Conservation (phyloP, 2,888 invertebrate species). For the Scaptodrosophila latifasciaeformis region DNA sequence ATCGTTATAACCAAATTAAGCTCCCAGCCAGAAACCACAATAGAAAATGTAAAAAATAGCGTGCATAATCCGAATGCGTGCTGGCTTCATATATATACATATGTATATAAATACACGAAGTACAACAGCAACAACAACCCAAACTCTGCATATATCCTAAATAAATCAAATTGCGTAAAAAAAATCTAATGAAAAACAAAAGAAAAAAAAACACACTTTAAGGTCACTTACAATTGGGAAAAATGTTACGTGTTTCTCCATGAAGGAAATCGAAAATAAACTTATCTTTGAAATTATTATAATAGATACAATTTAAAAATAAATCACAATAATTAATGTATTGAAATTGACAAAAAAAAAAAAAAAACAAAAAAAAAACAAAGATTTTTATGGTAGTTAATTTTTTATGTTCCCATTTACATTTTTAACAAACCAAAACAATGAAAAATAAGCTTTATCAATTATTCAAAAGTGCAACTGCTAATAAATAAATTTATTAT, state of each 20-base stretch:
- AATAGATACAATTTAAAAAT: constrained; percentile 24
- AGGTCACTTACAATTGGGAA: constrained; percentile 75
- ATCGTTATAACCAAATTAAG: not conserved
- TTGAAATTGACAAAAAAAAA: not conserved
- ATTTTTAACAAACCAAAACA: constrained; percentile 24
- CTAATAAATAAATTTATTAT: too few species aligned
- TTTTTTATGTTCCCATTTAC: too few species aligned
- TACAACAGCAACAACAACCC: constrained; percentile 18
- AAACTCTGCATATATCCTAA: constrained; percentile 16
- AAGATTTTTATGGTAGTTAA: too few species aligned
- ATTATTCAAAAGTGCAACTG: not conserved
- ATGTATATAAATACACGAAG: not conserved
- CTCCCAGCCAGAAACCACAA: not conserved
- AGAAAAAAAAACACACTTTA: constrained; percentile 73
- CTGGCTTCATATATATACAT: not conserved
- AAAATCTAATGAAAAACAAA: constrained; percentile 24
- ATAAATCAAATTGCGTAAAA: constrained; percentile 25
- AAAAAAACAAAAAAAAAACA: too few species aligned
- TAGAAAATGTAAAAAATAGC: constrained; percentile 7
- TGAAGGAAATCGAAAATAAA: constrained; percentile 27
- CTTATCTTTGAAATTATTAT: too few species aligned
- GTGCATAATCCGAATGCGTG: constrained; percentile 23
- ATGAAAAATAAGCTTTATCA: constrained; percentile 23
- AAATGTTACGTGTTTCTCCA: constrained; percentile 64
- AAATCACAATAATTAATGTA: constrained; percentile 25